phyloP scores from a whole-genome alignment of 2,888 invertebrate genomes.

The Papilio demoleus region DNA sequence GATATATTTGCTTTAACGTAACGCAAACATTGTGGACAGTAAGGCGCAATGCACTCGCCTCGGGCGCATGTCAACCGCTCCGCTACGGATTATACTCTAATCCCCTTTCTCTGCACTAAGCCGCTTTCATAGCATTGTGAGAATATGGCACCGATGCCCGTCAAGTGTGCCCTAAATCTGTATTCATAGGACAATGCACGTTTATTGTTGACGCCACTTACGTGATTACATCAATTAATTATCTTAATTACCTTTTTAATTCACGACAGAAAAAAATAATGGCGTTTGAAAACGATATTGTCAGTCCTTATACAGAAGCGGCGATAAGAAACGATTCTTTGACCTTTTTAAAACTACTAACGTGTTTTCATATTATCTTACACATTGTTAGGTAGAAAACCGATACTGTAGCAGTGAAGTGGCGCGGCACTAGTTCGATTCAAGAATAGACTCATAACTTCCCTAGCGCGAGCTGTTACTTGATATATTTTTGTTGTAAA shows the following conservation, averaged over 20 bases:
- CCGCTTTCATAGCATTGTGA: slow-evolving; percentile 79
- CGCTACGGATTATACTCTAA: slow-evolving; percentile 77
- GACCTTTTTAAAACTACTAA: background rate
- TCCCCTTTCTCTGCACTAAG: slow-evolving; percentile 78
- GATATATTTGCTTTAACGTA: slow-evolving; percentile 56
- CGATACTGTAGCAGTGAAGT: no score
- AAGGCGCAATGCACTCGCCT: slow-evolving; percentile 51
- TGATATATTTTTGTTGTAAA: no score
- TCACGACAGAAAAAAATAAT: no score
- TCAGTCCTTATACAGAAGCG: background rate
- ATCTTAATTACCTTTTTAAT: slow-evolving; percentile 18
- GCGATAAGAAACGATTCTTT: background rate
- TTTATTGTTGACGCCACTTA: slow-evolving; percentile 13
- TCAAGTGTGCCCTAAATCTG: slow-evolving; percentile 76
- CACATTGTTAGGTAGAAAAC: no score
- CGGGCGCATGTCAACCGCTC: slow-evolving; percentile 77
- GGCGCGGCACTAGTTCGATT: no score
- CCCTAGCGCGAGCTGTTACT: no score
- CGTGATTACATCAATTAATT: slow-evolving; percentile 12
- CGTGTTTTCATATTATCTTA: no score
- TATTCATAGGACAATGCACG: slow-evolving; percentile 54
- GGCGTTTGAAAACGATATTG: background rate
- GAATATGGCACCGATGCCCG: slow-evolving; percentile 70
- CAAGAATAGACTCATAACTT: no score
- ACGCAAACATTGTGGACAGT: slow-evolving; percentile 51